Conservation (phyloP, 2,113 vertebrate species). For the Larimichthys polyactis region DNA sequence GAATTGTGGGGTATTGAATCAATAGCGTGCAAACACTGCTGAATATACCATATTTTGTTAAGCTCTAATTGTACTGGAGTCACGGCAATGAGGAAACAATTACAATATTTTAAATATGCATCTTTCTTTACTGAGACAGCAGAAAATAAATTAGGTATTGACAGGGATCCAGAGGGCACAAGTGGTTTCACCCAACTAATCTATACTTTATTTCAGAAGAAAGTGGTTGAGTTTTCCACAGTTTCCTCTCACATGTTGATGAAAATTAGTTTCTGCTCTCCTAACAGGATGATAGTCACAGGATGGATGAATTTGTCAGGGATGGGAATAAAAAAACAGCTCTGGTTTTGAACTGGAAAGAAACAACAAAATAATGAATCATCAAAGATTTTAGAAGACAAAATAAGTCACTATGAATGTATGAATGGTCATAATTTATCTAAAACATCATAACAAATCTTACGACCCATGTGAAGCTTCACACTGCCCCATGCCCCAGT, state of each 20-base stretch:
- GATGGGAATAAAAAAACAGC: neutral
- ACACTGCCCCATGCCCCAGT: no score
- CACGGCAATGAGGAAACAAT: constrained; percentile 45
- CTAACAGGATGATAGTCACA: neutral
- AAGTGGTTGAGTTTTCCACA: constrained; percentile 15
- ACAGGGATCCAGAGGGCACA: constrained; percentile 42
- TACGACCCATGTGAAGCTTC: no score
- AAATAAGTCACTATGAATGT: neutral
- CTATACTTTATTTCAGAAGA: constrained; percentile 21
- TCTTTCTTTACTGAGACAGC: constrained; percentile 63
- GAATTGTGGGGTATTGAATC: constrained; percentile 20
- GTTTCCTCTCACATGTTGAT: constrained; percentile 7
- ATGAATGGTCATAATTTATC: no score
- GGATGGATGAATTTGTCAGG: neutral
- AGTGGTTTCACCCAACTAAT: constrained; percentile 39
- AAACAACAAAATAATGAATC: neutral
- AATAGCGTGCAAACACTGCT: constrained; percentile 43
- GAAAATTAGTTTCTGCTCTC: neutral
- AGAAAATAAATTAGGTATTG: constrained; percentile 72
- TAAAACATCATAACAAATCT: no score
- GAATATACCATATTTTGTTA: constrained; percentile 34
- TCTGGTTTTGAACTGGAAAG: neutral
- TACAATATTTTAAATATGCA: constrained; percentile 57
- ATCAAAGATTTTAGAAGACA: neutral
- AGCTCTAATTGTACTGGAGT: constrained; percentile 51